phyloP scores from a whole-genome alignment of 1,140 invertebrate species.

The Artemia franciscana region DNA sequence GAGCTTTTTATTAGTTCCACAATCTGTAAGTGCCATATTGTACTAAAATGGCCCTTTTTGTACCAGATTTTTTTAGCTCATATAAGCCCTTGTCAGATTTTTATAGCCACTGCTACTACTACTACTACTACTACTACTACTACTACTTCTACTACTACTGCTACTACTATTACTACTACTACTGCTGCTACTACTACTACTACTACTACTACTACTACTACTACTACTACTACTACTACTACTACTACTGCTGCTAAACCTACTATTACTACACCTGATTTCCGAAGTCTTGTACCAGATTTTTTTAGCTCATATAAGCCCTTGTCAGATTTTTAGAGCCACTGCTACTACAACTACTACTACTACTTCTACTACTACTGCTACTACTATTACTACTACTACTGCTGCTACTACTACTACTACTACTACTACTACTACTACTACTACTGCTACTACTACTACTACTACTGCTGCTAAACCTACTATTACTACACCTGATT shows the following conservation, averaged over 20 bases:
- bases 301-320: too few species aligned
- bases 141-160: slow-evolving; percentile 9
- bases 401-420: neutral
- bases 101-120: slow-evolving; percentile 7
- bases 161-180: slow-evolving; percentile 7
- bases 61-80: too few species aligned
- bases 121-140: slow-evolving; percentile 8
- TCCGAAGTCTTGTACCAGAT: too few species aligned
- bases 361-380: slow-evolving; percentile 6
- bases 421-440: neutral
- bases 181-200: slow-evolving; percentile 6
- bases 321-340: too few species aligned
- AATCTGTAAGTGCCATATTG: slow-evolving; percentile 2
- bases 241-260: too few species aligned
- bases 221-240: slow-evolving; percentile 6
- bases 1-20: too few species aligned
- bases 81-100: too few species aligned
- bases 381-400: slow-evolving; percentile 6
- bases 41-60: slow-evolving; percentile 1
- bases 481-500: too few species aligned
- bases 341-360: too few species aligned
- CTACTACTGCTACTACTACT: neutral
- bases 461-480: too few species aligned
- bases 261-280: too few species aligned
- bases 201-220: slow-evolving; percentile 6